phyloP scores from a whole-genome alignment of 2,888 invertebrate species.

The Amiota minor region DNA sequence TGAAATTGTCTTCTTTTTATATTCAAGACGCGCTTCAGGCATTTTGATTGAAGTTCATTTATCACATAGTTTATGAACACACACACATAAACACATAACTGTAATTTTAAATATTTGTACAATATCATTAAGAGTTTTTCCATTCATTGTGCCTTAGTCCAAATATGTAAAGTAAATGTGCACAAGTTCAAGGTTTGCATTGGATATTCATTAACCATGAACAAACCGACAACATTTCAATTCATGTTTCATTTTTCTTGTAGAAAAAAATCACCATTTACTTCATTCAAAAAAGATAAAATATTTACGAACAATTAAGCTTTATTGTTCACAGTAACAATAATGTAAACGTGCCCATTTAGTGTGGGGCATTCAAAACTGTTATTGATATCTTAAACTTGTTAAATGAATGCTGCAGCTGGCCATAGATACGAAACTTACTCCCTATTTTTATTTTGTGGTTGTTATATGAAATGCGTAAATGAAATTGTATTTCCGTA shows the following conservation, averaged over 20 bases:
- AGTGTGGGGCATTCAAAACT: no score
- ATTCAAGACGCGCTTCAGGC: conserved; percentile 46
- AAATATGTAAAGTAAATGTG: neutral
- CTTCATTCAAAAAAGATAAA: no score
- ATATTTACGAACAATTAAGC: conserved; percentile 4
- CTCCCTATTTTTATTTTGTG: no score
- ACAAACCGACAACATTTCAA: no score
- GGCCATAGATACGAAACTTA: no score
- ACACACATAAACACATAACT: neutral
- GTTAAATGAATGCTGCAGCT: no score
- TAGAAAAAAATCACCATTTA: no score
- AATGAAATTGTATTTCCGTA: neutral
- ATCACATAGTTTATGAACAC: conserved; percentile 3
- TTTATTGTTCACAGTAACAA: conserved; percentile 8
- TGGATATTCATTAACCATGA: conserved; percentile 17
- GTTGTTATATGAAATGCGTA: neutral
- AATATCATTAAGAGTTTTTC: neutral
- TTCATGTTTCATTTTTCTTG: no score
- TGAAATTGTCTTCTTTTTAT: conserved; percentile 37
- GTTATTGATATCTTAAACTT: no score
- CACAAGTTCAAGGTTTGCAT: conserved; percentile 22
- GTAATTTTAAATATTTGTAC: conserved; percentile 16
- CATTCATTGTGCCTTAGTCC: no score
- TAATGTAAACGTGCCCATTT: no score
- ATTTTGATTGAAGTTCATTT: conserved; percentile 30